These are phyloP conservation scores for Lacanobia oleracea DNA, from an alignment of 2,888 invertebrate species.

Conservation along the genomic window DNA sequence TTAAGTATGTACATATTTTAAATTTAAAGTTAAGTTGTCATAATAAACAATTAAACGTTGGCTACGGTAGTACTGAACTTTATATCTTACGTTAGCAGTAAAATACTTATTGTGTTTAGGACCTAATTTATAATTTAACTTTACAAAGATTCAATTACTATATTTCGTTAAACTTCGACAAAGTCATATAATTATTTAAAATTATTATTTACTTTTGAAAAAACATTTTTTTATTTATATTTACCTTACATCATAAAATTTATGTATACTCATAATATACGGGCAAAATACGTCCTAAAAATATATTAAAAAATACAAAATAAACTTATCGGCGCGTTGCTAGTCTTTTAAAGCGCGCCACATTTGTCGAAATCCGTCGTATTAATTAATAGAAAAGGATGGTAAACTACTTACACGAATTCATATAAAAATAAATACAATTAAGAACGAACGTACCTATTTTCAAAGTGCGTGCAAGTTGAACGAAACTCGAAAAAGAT, in stretches of 20 bases:
- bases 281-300: slow-evolving; percentile 77
- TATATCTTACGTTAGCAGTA: slow-evolving; percentile 64
- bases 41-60: slow-evolving; percentile 71
- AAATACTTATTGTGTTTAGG: slow-evolving; percentile 64
- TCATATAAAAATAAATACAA: slow-evolving; percentile 27
- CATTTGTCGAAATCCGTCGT: slow-evolving; percentile 69
- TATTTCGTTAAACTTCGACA: slow-evolving; percentile 72
- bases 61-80: slow-evolving; percentile 67
- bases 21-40: slow-evolving; percentile 71
- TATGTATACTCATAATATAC: slow-evolving; percentile 69
- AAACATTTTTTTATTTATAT: slow-evolving; percentile 63
- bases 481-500: not conserved
- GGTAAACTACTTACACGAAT: slow-evolving; percentile 50
- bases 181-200: slow-evolving; percentile 76
- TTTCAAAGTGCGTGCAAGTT: slow-evolving; percentile 40
- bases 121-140: slow-evolving; percentile 63
- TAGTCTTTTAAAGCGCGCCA: slow-evolving; percentile 77
- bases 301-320: slow-evolving; percentile 58
- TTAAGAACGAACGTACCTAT: slow-evolving; percentile 31
- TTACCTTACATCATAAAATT: slow-evolving; percentile 56
- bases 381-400: slow-evolving; percentile 52
- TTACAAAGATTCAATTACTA: slow-evolving; percentile 60
- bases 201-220: slow-evolving; percentile 73
- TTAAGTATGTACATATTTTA: slow-evolving; percentile 82
- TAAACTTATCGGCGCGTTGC: slow-evolving; percentile 68